A percentile compares a stretch with the other conserved stretches of the same genome.
These are phyloP conservation scores for Eptatretus burgeri DNA, from an alignment of 2,113 vertebrate species.

Conservation along the genomic window DNA sequence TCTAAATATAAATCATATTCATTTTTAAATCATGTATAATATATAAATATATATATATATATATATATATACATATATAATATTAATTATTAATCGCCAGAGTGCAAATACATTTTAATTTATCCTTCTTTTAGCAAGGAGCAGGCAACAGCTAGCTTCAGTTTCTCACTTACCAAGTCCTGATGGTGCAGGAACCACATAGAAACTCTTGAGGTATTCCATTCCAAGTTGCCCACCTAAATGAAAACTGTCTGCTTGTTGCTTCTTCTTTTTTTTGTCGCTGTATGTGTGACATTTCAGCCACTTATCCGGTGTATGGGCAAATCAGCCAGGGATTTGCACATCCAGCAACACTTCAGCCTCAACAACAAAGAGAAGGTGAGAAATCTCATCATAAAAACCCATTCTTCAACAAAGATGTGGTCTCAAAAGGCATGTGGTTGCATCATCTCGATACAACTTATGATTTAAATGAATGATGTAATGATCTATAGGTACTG, in stretches of 20 bases:
- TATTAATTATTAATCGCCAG: background rate
- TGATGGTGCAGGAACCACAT: background rate
- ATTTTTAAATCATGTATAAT: too few relatives aligned
- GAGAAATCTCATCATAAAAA: too few relatives aligned
- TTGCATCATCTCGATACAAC: too few relatives aligned
- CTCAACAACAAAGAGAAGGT: constrained; percentile 6
- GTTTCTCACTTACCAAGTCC: background rate
- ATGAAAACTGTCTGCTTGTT: background rate
- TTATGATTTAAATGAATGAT: too few relatives aligned
- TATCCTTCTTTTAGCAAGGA: background rate
- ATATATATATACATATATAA: too few relatives aligned
- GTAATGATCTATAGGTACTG: too few relatives aligned
- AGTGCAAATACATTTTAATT: background rate
- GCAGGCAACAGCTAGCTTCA: background rate
- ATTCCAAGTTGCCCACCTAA: background rate
- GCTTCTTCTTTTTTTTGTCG: background rate
- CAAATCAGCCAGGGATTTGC: constrained; percentile 5
- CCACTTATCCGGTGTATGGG: constrained; percentile 5
- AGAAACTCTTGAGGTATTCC: background rate
- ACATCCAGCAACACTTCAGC: constrained; percentile 4
- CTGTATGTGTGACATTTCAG: background rate
- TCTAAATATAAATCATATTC: too few relatives aligned
- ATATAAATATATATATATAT: too few relatives aligned
- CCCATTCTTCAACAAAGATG: too few relatives aligned
- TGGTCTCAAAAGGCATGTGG: too few relatives aligned